phyloP scores from a whole-genome alignment of 30 jellyfish, hydroid and myxozoan genomes.

The Pseudorhiza aurosa region DNA sequence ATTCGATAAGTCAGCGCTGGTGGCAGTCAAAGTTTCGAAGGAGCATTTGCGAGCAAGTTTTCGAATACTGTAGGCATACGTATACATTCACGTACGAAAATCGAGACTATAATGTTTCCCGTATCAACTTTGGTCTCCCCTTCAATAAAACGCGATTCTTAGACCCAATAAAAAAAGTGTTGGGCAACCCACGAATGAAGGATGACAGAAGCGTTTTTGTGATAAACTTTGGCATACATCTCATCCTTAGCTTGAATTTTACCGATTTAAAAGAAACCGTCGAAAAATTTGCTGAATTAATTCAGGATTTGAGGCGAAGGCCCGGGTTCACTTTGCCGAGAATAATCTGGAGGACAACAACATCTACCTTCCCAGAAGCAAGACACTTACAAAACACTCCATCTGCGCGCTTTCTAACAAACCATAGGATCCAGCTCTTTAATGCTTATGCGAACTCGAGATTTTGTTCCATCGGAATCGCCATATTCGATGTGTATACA shows the following conservation, averaged over 20 bases:
- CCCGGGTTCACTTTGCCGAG: slow-evolving; percentile 2
- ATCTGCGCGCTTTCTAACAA: slow-evolving; percentile 44
- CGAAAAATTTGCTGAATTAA: slow-evolving; percentile 17
- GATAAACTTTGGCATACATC: slow-evolving; percentile 66
- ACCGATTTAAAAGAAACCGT: not conserved
- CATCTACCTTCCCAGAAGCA: slow-evolving; percentile 26
- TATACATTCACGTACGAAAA: slow-evolving; percentile 59
- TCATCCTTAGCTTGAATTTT: not conserved
- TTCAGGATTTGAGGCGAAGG: not conserved
- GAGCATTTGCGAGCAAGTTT: slow-evolving; percentile 24
- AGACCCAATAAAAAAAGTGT: slow-evolving; percentile 1
- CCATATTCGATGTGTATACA: slow-evolving; percentile 41
- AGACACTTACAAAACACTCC: not conserved
- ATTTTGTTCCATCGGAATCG: slow-evolving; percentile 47
- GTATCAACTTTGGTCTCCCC: not conserved
- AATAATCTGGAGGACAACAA: slow-evolving; percentile 70
- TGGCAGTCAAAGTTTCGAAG: slow-evolving; percentile 19
- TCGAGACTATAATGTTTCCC: not conserved
- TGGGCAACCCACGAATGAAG: slow-evolving; percentile 30
- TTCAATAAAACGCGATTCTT: slow-evolving; percentile 46
- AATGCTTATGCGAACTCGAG: slow-evolving; percentile 58
- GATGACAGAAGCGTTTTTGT: slow-evolving; percentile 43
- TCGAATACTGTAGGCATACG: slow-evolving; percentile 45
- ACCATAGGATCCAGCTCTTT: slow-evolving; percentile 34
- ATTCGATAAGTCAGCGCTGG: slow-evolving; percentile 47